A percentile compares a stretch with the other conserved stretches of the same genome.
These are phyloP conservation scores for Bursaphelenchus mucronatus DNA, from an alignment of 1,140 invertebrate species.

Conservation along the genomic window DNA sequence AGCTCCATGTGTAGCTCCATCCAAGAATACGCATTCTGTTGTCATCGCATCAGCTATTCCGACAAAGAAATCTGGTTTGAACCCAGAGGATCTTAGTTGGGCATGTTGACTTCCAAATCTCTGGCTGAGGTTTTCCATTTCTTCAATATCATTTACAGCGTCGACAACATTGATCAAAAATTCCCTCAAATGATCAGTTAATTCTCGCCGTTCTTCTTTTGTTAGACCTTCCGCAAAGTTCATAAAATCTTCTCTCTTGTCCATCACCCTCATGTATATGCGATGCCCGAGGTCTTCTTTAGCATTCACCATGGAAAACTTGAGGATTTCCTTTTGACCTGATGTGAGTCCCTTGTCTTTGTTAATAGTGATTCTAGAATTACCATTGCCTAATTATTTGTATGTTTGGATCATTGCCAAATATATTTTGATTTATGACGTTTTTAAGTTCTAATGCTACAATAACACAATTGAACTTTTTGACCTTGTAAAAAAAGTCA, in stretches of 20 bases:
- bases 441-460: background rate
- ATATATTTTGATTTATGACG: background rate
- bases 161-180: conserved; percentile 34
- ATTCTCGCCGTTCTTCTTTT: conserved; percentile 27
- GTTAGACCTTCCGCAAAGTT: conserved; percentile 38
- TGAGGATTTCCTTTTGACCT: conserved; percentile 42
- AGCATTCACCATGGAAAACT: conserved; percentile 48
- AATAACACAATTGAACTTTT: background rate
- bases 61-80: conserved; percentile 54
- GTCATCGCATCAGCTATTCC: conserved; percentile 45
- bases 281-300: conserved; percentile 50
- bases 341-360: conserved; percentile 24
- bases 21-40: conserved; percentile 48
- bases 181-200: conserved; percentile 31
- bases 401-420: conserved; percentile 19
- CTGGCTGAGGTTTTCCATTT: conserved; percentile 36
- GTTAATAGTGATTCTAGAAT: conserved; percentile 26
- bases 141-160: conserved; percentile 35
- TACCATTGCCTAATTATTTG: background rate
- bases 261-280: conserved; percentile 37
- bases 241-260: conserved; percentile 45
- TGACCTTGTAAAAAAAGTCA: background rate
- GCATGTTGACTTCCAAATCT: conserved; percentile 44
- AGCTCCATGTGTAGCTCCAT: conserved; percentile 23
- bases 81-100: conserved; percentile 35